phyloP scores from a whole-genome alignment of 2,888 invertebrate species.

The Cheilosia vulpina region DNA sequence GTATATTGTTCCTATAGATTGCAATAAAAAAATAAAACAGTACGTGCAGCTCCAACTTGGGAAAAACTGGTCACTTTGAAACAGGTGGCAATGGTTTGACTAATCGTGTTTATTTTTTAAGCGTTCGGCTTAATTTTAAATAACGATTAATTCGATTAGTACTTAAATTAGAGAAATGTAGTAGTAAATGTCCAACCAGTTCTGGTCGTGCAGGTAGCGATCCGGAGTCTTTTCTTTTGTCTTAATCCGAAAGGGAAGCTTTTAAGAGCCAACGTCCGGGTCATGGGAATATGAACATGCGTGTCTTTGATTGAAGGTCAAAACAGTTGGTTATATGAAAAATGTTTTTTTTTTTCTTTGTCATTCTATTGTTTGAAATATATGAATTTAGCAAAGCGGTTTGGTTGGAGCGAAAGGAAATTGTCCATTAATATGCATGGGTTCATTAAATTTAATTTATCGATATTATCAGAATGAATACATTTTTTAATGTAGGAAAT shows the following conservation, averaged over 20 bases:
- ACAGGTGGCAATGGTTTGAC: conserved; percentile 5
- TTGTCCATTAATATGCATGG: conserved; percentile 6
- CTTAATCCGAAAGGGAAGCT: background rate
- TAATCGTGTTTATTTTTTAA: no score
- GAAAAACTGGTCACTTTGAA: conserved; percentile 2
- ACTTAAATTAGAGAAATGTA: conserved; percentile 11
- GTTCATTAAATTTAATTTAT: conserved; percentile 14
- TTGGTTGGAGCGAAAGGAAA: background rate
- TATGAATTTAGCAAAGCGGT: background rate
- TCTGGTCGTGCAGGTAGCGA: background rate
- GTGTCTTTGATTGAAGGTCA: conserved; percentile 26
- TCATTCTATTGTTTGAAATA: conserved; percentile 7
- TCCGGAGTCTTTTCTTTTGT: background rate
- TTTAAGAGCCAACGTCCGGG: conserved; percentile 12
- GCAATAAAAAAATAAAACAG: background rate
- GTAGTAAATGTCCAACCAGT: conserved; percentile 1
- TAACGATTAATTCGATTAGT: background rate
- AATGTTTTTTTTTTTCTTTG: background rate
- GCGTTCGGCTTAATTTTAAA: background rate
- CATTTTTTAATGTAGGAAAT: background rate
- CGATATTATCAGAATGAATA: background rate
- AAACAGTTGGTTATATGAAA: background rate
- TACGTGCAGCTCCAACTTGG: background rate
- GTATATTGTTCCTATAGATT: conserved; percentile 16
- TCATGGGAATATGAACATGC: conserved; percentile 18